phyloP scores from a whole-genome alignment of 1,140 invertebrate species.

The Mizuhopecten yessoensis region DNA sequence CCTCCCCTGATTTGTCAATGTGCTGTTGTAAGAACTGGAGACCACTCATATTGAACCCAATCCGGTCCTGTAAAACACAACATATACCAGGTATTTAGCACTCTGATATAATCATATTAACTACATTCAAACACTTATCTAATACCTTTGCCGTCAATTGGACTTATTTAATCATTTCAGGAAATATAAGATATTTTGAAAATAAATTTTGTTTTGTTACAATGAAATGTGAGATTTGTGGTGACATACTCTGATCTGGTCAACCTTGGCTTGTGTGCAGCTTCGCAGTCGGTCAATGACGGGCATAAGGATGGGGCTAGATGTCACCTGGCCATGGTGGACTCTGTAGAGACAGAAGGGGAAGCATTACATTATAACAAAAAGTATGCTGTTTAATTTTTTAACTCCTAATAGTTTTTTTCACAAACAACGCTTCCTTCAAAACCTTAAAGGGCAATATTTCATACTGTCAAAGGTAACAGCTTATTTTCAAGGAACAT shows the following conservation, averaged over 20 bases:
- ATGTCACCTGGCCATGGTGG: constrained; percentile 92
- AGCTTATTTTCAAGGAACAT: too few relatives aligned
- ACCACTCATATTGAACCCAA: constrained; percentile 94
- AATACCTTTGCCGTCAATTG: too few relatives aligned
- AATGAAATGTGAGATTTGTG: background rate
- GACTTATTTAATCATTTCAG: too few relatives aligned
- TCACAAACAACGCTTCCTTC: too few relatives aligned
- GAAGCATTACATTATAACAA: background rate
- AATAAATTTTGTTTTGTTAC: background rate
- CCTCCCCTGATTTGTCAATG: constrained; percentile 91
- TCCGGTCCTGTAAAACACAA: constrained; percentile 89
- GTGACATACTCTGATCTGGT: constrained; percentile 87
- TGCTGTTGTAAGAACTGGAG: constrained; percentile 90
- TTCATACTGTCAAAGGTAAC: too few relatives aligned
- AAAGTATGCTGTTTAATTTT: too few relatives aligned
- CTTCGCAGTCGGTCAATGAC: constrained; percentile 88
- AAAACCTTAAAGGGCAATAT: too few relatives aligned
- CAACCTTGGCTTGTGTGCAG: constrained; percentile 86
- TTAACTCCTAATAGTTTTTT: too few relatives aligned
- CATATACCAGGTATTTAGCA: background rate
- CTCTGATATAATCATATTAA: too few relatives aligned
- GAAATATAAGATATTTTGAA: too few relatives aligned
- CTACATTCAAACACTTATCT: too few relatives aligned
- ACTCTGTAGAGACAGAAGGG: constrained; percentile 85
- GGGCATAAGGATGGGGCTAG: constrained; percentile 88